Percentiles rank a stretch among this genome's conserved stretches.
These are phyloP conservation scores for Pedicia rivosa DNA, from an alignment of 2,888 invertebrate genomes.

Conservation along the genomic window DNA sequence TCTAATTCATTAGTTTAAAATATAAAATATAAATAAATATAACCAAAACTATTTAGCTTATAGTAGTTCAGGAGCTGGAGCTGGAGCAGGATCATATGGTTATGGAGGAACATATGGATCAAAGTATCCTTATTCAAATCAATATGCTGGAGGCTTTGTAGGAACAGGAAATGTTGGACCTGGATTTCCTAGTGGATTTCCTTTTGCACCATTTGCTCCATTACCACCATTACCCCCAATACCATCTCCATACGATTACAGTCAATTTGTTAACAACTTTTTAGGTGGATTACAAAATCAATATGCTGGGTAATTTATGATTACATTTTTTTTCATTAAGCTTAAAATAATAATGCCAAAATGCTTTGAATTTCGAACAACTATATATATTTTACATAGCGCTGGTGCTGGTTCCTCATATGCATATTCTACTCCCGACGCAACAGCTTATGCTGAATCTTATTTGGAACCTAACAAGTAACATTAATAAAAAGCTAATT, in stretches of 20 bases:
- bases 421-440: conserved; percentile 8
- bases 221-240: conserved; percentile 8
- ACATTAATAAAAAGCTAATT: neutral
- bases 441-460: conserved; percentile 6
- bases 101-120: conserved; percentile 10
- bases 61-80: conserved; percentile 12
- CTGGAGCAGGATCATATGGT: conserved; percentile 5
- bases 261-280: conserved; percentile 9
- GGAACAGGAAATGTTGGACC: conserved; percentile 1
- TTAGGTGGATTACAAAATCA: conserved; percentile 10
- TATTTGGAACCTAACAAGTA: conserved; percentile 8
- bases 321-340: neutral
- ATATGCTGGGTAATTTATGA: conserved; percentile 11
- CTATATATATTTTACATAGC: conserved; percentile 4
- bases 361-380: too few relatives aligned
- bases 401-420: conserved; percentile 1
- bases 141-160: conserved; percentile 1
- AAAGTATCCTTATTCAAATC: conserved; percentile 8
- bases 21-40: too few relatives aligned
- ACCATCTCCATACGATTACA: conserved; percentile 8
- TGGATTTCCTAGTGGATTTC: conserved; percentile 7
- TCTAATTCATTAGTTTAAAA: too few relatives aligned
- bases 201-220: conserved; percentile 1
- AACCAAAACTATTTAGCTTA: too few relatives aligned
- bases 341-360: neutral